Conservation (phyloP, 2,797 vertebrate genomes). For the Sciurus carolinensis region DNA sequence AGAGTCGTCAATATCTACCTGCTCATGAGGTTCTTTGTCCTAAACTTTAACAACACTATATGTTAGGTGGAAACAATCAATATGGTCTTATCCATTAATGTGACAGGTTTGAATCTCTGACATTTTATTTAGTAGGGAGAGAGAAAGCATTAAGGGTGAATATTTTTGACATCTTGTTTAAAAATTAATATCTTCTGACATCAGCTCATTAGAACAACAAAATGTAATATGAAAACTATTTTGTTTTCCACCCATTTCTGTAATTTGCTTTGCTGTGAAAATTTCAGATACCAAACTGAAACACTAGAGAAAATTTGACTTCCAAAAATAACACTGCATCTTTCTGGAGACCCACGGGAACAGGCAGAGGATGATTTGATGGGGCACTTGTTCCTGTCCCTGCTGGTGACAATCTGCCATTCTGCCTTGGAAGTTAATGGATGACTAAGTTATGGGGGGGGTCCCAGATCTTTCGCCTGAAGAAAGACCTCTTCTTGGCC, state of each 20-base stretch:
- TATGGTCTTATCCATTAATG: not conserved
- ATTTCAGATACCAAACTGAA: conserved; percentile 40
- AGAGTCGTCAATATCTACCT: not conserved
- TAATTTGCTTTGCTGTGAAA: conserved; percentile 50
- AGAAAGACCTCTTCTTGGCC: not conserved
- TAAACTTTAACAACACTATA: not conserved
- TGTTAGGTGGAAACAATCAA: not conserved
- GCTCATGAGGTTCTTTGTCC: not conserved
- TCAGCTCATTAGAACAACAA: conserved; percentile 46
- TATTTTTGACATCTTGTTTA: conserved; percentile 53
- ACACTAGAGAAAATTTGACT: conserved; percentile 27
- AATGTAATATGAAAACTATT: not conserved
- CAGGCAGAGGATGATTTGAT: not conserved
- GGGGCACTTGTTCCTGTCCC: not conserved
- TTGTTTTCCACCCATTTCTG: not conserved
- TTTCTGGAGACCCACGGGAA: not conserved
- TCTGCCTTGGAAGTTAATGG: not conserved
- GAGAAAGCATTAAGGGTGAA: not conserved
- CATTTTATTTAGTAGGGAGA: not conserved
- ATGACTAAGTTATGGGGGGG: not conserved
- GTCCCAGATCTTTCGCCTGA: not conserved
- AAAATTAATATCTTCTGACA: conserved; percentile 40
- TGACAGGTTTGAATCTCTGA: conserved; percentile 8
- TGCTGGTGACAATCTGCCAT: not conserved
- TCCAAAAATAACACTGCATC: conserved; percentile 22